Conservation (phyloP, 2,797 vertebrate species). For the Morus bassanus region DNA sequence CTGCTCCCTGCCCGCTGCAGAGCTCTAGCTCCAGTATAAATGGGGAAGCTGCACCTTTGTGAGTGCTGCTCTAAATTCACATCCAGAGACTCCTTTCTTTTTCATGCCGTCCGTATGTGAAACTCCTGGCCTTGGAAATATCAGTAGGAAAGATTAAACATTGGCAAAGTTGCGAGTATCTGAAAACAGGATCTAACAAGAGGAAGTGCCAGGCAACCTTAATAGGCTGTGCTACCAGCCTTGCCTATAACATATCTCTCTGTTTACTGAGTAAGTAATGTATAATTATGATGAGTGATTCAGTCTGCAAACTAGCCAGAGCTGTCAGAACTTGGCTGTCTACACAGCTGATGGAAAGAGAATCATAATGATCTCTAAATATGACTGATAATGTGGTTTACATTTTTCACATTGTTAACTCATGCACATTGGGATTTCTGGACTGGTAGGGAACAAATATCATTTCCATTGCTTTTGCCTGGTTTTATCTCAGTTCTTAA, state of each 20-base stretch:
- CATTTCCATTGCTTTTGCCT: neutral
- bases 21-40: neutral
- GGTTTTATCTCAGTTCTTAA: neutral
- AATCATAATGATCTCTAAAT: conserved; percentile 30
- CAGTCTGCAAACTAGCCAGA: conserved; percentile 9
- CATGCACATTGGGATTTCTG: neutral
- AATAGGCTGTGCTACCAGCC: neutral
- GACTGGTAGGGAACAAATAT: neutral
- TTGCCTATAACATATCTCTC: neutral
- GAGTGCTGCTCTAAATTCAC: neutral
- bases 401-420: conserved; percentile 19
- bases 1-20: too few species aligned
- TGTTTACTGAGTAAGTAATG: neutral
- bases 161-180: neutral
- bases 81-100: neutral
- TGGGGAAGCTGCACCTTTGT: neutral
- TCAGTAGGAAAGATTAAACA: neutral
- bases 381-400: conserved; percentile 12
- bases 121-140: neutral
- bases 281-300: conserved; percentile 8
- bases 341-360: neutral
- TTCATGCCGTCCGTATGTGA: fast-evolving
- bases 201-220: neutral
- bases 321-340: conserved; percentile 34
- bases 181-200: neutral